Conservation (phyloP, 2,888 invertebrate genomes). For the Acleris sparsana region DNA sequence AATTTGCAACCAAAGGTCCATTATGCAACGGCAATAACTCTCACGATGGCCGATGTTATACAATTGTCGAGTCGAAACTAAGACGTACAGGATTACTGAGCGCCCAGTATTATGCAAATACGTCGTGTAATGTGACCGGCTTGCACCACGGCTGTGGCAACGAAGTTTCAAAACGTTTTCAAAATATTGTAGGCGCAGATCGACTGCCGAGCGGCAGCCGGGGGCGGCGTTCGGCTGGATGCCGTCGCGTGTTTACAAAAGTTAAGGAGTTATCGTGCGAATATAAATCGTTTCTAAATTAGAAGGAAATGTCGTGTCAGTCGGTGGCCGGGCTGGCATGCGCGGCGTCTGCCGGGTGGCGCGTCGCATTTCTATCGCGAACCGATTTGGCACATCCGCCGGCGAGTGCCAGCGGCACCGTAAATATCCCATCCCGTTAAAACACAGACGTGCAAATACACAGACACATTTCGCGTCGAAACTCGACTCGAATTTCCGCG, state of each 20-base stretch:
- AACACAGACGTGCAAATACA: slow-evolving; percentile 52
- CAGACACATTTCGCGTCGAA: slow-evolving; percentile 47
- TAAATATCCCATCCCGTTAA: slow-evolving; percentile 73
- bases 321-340: slow-evolving; percentile 77
- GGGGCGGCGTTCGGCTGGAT: slow-evolving; percentile 40
- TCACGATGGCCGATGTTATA: slow-evolving; percentile 58
- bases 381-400: slow-evolving; percentile 82
- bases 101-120: slow-evolving; percentile 79
- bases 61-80: slow-evolving; percentile 60
- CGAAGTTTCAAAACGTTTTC: slow-evolving; percentile 79
- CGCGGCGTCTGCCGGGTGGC: slow-evolving; percentile 78
- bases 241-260: slow-evolving; percentile 52
- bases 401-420: slow-evolving; percentile 67
- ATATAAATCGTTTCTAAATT: slow-evolving; percentile 56
- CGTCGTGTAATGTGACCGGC: slow-evolving; percentile 71
- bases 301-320: slow-evolving; percentile 60
- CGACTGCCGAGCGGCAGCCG: slow-evolving; percentile 47
- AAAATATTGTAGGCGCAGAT: slow-evolving; percentile 72
- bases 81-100: slow-evolving; percentile 65
- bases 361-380: slow-evolving; percentile 67
- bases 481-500: slow-evolving; percentile 45
- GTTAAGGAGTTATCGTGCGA: slow-evolving; percentile 40
- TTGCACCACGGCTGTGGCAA: slow-evolving; percentile 81
- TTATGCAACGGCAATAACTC: slow-evolving; percentile 54
- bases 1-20: slow-evolving; percentile 41